Base-by-base conservation (phyloP, 2,113 vertebrate species). In the Cyprinodon brontotheroides region DNA sequence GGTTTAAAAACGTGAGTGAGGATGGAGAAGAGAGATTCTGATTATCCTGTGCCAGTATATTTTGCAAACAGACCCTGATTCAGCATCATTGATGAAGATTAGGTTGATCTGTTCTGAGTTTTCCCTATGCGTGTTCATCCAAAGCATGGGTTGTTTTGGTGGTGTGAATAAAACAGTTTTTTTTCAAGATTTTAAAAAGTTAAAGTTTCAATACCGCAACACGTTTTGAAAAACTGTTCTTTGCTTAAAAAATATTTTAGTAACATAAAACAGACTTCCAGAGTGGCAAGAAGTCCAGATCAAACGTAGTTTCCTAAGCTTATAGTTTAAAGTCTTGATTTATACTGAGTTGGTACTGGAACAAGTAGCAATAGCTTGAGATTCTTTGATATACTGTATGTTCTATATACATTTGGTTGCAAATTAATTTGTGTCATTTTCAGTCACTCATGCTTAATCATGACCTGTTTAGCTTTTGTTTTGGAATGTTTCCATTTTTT, bases 1-100 rank as follows among this genome's bases (percentile, higher is more conserved):
- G 76, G 47, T 70, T 50, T 11, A 40, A 74, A 74, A 74, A 38
- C 71, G 67, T 80, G 41, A 41, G 29, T 11, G 29, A 66, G 43
- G 17, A 62, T 47, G 38, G 45, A 60, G 17, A 53, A 53, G 50
- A 5, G 50, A 8, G 15, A 7, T 12, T 14, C 48, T 17, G 43
- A 11, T 45, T 45, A 45, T 45, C 43, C 43, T 45, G 43, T 45
- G 43, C 9, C 43, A 8, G 11, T 45, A 11, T 11, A 10, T 45
- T 11, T 10, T 45, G 11, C 5, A 45, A 45, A 45, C 43, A 45
- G 11, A 45, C 43, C 43, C 43, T 11, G 9, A 45, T 8, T 45
- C 43, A 45, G 15, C 6, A 53, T 12, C 50, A 20, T 57, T 57
- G 20, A 45, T 45, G 11, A 11, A 11, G 17, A 57, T 57, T 57